Evolutionary conservation across 2,888 invertebrate species (phyloP).

Genomic region (Paralinhomoeus sp.): DNA sequence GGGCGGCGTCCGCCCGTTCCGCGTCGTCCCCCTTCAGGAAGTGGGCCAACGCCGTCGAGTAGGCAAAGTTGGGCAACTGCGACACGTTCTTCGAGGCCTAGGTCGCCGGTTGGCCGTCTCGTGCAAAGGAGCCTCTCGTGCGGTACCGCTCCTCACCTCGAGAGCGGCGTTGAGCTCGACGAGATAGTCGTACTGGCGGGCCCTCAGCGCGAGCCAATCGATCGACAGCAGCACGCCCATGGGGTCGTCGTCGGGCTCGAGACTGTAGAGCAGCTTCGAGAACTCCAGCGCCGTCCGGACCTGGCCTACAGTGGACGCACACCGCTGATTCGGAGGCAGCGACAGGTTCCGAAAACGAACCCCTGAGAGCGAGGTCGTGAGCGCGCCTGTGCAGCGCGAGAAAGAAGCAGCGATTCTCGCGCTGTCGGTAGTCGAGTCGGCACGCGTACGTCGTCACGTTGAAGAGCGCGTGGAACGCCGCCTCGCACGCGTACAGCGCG

Average conservation of each 20-base stretch:
- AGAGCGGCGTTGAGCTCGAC: neutral
- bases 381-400: slow-evolving; percentile 56
- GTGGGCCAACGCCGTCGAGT: slow-evolving; percentile 48
- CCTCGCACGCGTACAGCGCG: slow-evolving; percentile 49
- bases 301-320: neutral
- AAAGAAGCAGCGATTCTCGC: slow-evolving; percentile 54
- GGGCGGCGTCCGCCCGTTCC: no score
- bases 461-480: slow-evolving; percentile 52
- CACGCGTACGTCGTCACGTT: slow-evolving; percentile 49
- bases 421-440: slow-evolving; percentile 48
- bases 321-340: neutral
- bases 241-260: slow-evolving; percentile 51
- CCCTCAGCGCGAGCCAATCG: slow-evolving; percentile 54
- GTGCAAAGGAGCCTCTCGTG: no score
- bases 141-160: no score
- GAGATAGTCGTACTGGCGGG: slow-evolving; percentile 46
- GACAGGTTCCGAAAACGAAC: slow-evolving; percentile 23
- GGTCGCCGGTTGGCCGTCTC: no score
- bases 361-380: slow-evolving; percentile 48
- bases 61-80: slow-evolving; percentile 63
- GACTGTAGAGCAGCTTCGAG: slow-evolving; percentile 49
- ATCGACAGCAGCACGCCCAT: slow-evolving; percentile 46
- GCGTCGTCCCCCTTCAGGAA: slow-evolving; percentile 32
- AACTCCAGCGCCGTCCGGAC: slow-evolving; percentile 50
- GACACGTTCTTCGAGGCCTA: slow-evolving; percentile 40